phyloP scores from a whole-genome alignment of 2,113 vertebrate species.

The Malurus alboscapulatus region DNA sequence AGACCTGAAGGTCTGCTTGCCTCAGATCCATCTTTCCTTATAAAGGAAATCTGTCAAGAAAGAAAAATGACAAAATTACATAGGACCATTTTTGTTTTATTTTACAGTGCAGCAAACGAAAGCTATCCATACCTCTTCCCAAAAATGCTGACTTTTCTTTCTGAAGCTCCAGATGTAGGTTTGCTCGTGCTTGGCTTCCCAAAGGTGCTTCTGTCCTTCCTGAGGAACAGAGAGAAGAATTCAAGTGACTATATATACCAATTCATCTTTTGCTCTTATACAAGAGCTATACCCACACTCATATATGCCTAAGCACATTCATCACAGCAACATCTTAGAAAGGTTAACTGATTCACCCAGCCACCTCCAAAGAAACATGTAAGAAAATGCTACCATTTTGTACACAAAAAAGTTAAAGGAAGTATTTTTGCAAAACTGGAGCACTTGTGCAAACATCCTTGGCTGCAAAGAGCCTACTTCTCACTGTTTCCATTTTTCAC shows the following conservation, averaged over 20 bases:
- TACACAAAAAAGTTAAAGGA: neutral
- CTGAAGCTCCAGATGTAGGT: slow-evolving; percentile 79
- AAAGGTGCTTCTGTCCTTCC: slow-evolving; percentile 83
- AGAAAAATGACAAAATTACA: neutral
- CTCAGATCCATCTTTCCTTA: neutral
- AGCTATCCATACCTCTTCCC: slow-evolving; percentile 74
- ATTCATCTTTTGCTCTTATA: neutral
- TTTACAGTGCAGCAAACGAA: neutral
- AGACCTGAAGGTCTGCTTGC: neutral
- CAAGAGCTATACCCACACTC: neutral
- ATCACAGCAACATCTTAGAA: neutral
- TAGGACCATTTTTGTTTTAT: neutral
- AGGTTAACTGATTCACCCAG: neutral
- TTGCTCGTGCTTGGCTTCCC: slow-evolving; percentile 84
- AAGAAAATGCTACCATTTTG: neutral
- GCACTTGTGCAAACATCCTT: neutral
- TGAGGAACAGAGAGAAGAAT: slow-evolving; percentile 31
- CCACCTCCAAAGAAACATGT: neutral
- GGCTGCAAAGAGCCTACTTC: neutral
- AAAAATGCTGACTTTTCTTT: slow-evolving; percentile 88
- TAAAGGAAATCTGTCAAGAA: neutral
- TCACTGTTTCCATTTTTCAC: neutral
- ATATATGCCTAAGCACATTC: neutral
- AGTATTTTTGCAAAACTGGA: neutral
- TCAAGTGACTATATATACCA: neutral